phyloP scores from a whole-genome alignment of 2,888 invertebrate genomes.

The Rotaria sp. region DNA sequence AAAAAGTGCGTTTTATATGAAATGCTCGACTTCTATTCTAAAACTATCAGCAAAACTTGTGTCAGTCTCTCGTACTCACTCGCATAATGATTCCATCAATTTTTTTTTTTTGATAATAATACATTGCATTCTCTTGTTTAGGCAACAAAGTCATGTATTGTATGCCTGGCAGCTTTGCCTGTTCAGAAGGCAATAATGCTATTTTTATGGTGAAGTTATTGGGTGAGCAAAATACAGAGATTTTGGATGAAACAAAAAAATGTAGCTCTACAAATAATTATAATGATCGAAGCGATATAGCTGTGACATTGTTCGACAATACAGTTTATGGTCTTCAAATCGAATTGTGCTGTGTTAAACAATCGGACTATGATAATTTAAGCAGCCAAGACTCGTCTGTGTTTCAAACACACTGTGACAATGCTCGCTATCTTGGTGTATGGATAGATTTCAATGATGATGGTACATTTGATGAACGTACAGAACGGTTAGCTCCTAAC shows the following conservation, averaged over 20 bases:
- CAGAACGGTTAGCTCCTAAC: background rate
- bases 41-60: too few species aligned
- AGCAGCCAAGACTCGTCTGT: background rate
- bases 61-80: too few species aligned
- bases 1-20: too few species aligned
- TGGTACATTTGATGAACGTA: background rate
- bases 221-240: background rate
- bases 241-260: background rate
- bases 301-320: background rate
- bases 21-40: too few species aligned
- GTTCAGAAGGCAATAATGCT: background rate
- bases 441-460: conserved; percentile 13
- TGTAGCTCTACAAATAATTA: background rate
- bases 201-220: background rate
- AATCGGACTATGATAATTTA: background rate
- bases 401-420: background rate
- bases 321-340: background rate
- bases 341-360: background rate
- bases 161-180: background rate
- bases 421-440: background rate
- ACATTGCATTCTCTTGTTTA: background rate
- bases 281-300: background rate
- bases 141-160: background rate
- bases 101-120: background rate
- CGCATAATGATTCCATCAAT: too few species aligned